Evolutionary conservation across 1,140 invertebrate genomes (phyloP).

Genomic region (Panonychus citri): DNA sequence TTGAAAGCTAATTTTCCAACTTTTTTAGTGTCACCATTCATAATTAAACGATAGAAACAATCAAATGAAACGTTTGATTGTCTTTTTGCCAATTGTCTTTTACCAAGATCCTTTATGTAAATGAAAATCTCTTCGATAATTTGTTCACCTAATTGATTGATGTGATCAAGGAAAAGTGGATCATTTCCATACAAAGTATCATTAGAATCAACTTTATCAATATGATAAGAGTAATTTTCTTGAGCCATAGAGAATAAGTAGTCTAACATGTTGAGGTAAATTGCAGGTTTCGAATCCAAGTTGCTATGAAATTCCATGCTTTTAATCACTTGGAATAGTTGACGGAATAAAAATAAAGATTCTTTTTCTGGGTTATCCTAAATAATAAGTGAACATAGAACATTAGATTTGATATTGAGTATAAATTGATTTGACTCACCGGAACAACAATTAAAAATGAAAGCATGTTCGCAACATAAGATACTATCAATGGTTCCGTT

Average conservation of each 20-base stretch:
- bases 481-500: slow-evolving; percentile 42
- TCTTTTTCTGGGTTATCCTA: slow-evolving; percentile 63
- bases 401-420: slow-evolving; percentile 4
- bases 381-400: slow-evolving; percentile 9
- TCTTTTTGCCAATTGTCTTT: neutral
- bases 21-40: neutral
- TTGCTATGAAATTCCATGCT: slow-evolving; percentile 38
- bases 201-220: slow-evolving; percentile 72
- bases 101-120: neutral
- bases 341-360: slow-evolving; percentile 46
- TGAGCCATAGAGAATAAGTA: slow-evolving; percentile 45
- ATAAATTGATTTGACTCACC: slow-evolving; percentile 33
- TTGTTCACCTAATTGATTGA: neutral
- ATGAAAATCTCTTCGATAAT: neutral
- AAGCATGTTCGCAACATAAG: slow-evolving; percentile 42
- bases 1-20: neutral
- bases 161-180: neutral
- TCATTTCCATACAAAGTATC: slow-evolving; percentile 56
- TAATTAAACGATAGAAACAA: neutral
- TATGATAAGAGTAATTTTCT: slow-evolving; percentile 52
- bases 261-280: slow-evolving; percentile 46
- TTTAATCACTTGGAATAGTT: slow-evolving; percentile 45
- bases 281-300: slow-evolving; percentile 25
- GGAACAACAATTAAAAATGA: slow-evolving; percentile 63
- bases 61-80: neutral